phyloP scores from a whole-genome alignment of 2,888 invertebrate genomes.

The Lypha dubia region DNA sequence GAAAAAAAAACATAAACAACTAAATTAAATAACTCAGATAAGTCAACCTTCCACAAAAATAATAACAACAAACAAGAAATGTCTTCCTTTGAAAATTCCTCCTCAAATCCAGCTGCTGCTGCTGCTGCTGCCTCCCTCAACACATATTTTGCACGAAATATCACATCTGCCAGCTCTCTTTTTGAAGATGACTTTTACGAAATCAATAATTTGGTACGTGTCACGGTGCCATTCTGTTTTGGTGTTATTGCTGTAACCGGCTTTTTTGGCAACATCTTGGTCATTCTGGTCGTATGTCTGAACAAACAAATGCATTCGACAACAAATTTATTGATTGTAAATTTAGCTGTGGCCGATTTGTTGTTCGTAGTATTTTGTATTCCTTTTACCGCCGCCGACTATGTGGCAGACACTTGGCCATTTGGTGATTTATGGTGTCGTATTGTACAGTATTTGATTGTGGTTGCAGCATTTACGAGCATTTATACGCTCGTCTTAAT shows the following conservation, averaged over 20 bases:
- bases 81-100: constrained; percentile 19
- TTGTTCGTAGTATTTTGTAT: constrained; percentile 96
- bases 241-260: constrained; percentile 93
- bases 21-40: background rate
- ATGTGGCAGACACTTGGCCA: constrained; percentile 93
- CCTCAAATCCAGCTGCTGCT: background rate
- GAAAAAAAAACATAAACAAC: background rate
- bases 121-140: background rate
- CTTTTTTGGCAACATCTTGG: constrained; percentile 93
- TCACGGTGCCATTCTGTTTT: constrained; percentile 91
- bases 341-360: constrained; percentile 94
- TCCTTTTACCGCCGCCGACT: constrained; percentile 95
- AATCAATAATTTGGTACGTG: constrained; percentile 78
- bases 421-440: constrained; percentile 95
- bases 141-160: background rate
- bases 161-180: background rate
- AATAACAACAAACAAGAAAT: background rate
- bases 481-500: constrained; percentile 96
- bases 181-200: constrained; percentile 65
- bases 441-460: constrained; percentile 94
- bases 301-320: constrained; percentile 96
- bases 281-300: constrained; percentile 93
- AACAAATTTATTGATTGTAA: constrained; percentile 96
- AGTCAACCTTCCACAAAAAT: background rate
- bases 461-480: constrained; percentile 95